Base-by-base conservation (phyloP, 2,113 vertebrate species). In the Perca fluviatilis region DNA sequence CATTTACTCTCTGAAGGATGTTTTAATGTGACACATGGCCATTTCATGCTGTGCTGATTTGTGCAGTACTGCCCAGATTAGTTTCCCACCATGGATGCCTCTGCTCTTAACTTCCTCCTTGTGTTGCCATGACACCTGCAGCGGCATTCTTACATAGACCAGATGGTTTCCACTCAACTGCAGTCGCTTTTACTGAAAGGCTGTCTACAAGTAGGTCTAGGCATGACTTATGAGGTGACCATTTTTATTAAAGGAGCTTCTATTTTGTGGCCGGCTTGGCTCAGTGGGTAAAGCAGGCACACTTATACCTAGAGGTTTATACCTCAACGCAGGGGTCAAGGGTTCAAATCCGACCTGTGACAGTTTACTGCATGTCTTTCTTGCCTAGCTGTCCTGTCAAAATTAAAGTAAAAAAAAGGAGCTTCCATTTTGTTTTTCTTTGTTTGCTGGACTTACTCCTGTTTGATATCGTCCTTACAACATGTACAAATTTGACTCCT, bases 111-210 rank as follows among this genome's bases (percentile, higher is more conserved):
- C 87, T 83, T 89, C 83, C 83, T 88, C 61, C 84, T 80, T 77
- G 66, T 87, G 90, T 93, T 93, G 79, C 87, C 76, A 90, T 85
- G 90, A 79, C 62, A 61, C 86, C 74, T 77, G 74, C 33, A 84
- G 75, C 30, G 60, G 86, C 70, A 88, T 90, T 88, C 85, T 89
- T 68, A 70, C 75, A 62, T 57, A 47, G 46, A 89, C 77, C 90
- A 84, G 78, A 86, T 82, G 74, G 87, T 89, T 90, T 86, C 80
- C 66, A 88, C 70, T 80, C 53, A 49, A 58, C 75, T 19, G 72
- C 47, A 21, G 74, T 62, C 21, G 13, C 62, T 83, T 74, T 68
- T 33, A 36, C 62, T 47, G 21, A 86, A 36, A 74, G 61, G n/a
- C 36, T 74, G 65, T 66, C 81, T 54, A 46, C 60, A 76, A 61